Evolutionary conservation across 2,888 invertebrate genomes (phyloP), one percentile per base, ranked within the genome.

Genomic region (Hirtodrosophila confusa): DNA sequence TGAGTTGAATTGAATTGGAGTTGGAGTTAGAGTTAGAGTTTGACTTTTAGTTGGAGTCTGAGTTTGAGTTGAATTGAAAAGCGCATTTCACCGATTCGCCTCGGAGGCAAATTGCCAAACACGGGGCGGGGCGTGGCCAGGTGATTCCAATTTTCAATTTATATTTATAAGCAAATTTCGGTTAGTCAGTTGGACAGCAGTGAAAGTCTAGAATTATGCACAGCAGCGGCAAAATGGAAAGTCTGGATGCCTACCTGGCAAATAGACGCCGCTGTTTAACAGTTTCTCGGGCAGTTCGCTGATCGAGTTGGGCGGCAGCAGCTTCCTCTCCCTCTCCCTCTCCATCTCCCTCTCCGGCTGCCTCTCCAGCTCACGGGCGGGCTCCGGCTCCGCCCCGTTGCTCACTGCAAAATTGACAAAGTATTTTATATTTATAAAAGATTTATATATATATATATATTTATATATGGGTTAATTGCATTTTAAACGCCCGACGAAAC

Each of bases 231-330:
- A 85, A 80, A 80, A 86, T 86, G 83, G 86, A 86, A 82, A 86
- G 79, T 82, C 78, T 71, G 40, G 56, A 56, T 57, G 45, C 43
- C 93, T 92, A 95, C 95, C 95, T 91, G 95, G 95, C 89, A 95
- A 92, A 90, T 94, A 93, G 86, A 95, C 93, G 80, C 95, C 95
- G 70, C 94, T 94, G 92, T 93, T 93, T 73, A 95, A 92, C 69
- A 94, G 92, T 88, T 94, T 94, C 90, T 95, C 94, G 64, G 94
- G 93, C 80, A 95, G 90, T 86, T 95, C 95, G 65, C 93, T 92
- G 87, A 95, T 94, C 73, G 93, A 93, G 89, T 93, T 93, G 69
- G 95, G 94, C 73, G 93, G 92, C 77, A 93, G 91, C 76, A 91
- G 82, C 75, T 91, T 91, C 62, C 84, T 86, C 75, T 88, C 88